A percentile compares a stretch with the other conserved stretches of the same genome.
Evolutionary conservation across 2,113 vertebrate genomes (phyloP).

Genomic region (Gobio gobio): DNA sequence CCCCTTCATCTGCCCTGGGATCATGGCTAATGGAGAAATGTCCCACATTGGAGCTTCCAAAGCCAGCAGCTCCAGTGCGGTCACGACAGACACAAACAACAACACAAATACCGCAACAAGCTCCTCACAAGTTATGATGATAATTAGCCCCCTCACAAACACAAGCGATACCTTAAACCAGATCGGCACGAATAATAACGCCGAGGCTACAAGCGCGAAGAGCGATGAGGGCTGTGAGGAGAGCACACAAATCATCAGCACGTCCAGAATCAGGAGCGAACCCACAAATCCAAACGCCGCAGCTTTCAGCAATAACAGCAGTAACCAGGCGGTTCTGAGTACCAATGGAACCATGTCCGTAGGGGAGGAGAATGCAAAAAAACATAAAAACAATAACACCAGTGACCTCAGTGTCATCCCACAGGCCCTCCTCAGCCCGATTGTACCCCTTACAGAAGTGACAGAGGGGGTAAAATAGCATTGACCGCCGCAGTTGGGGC

Average conservation of each 20-base stretch:
- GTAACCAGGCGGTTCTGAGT: constrained; percentile 1
- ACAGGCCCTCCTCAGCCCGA: constrained; percentile 52
- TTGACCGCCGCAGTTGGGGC: constrained; percentile 37
- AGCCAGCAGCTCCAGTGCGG: constrained; percentile 39
- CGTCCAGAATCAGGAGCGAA: constrained; percentile 69
- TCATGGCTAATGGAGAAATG: constrained; percentile 78
- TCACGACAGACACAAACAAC: constrained; percentile 50
- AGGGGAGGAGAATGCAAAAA: constrained; percentile 81
- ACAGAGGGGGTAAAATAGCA: constrained; percentile 86
- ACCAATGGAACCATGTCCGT: not conserved
- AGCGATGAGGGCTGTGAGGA: constrained; percentile 12
- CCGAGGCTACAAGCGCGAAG: constrained; percentile 19
- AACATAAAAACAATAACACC: constrained; percentile 53
- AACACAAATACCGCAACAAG: constrained; percentile 19
- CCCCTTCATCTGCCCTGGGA: constrained; percentile 67
- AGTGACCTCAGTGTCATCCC: constrained; percentile 59
- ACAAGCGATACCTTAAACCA: constrained; percentile 32
- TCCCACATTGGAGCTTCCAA: constrained; percentile 37
- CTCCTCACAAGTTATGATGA: constrained; percentile 1
- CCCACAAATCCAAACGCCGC: constrained; percentile 17
- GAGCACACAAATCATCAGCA: constrained; percentile 31
- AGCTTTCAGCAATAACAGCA: constrained; percentile 44
- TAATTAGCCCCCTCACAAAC: constrained; percentile 21
- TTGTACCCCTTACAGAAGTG: constrained; percentile 55
- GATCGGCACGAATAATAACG: constrained; percentile 15